Evolutionary conservation across 2,797 vertebrate species (phyloP), one percentile per base, ranked within the genome.

Genomic region (Hippopotamyrus pictus): DNA sequence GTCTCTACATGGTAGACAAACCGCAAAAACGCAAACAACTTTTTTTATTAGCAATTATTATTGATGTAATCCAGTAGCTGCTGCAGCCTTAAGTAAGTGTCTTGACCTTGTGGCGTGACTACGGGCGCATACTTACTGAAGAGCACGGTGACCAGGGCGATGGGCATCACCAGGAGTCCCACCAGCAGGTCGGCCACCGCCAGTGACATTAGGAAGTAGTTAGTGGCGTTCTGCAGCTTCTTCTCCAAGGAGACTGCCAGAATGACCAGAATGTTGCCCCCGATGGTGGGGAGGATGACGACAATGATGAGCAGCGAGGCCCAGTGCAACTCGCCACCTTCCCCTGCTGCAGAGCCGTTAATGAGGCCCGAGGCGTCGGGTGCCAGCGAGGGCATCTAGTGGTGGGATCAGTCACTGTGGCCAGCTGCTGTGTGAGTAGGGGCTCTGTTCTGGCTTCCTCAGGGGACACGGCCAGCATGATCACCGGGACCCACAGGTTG

Each of bases 131-230:
- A 97, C 97, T 97, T 95, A 97, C 99, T 97, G 95, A 97, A 98
- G 90, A 99, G 95, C 92, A 99, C 95, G 3, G 97, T 97, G 90
- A 99, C 88, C 17, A 99, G 97, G 88, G 98, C 98, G 88, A 97
- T 96, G 1, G 99, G 99, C 99, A 99, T 99, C 94, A 99, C 98
- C 89, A 99, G 96, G 88, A 99, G 93, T 93, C 99, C 99, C 94
- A 99, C 98, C 7, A 99, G 96, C 92, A 99, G 94, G 92, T 99
- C 99, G 1, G 99, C 99, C 91, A 97, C 97, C 0, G 99, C 98
- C 91, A 99, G 94, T 0, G 99, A 99, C 87, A 97, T 99, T 92
- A 99, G 95, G 92, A 99, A 99, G 93, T 99, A 99, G 95, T 99
- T 99, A 88, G 97, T 99, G 88, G 98, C 98, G 6, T 98, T 98